phyloP scores from a whole-genome alignment of 2,888 invertebrate species.

The Eulithis prunata region DNA sequence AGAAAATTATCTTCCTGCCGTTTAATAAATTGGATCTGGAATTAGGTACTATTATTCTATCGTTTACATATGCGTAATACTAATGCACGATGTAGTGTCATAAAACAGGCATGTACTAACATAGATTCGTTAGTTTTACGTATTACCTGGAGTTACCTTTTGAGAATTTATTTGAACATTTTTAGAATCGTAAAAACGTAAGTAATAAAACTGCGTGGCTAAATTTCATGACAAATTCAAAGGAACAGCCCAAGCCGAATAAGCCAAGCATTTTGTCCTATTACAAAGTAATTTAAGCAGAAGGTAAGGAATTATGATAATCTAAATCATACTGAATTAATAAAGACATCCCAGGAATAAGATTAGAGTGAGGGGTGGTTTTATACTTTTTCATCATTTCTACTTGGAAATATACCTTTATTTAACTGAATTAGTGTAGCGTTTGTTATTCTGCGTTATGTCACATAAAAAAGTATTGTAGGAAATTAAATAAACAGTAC shows the following conservation, averaged over 20 bases:
- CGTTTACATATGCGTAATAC: no score
- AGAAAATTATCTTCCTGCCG: conserved; percentile 17
- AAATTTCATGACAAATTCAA: conserved; percentile 41
- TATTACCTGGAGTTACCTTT: background rate
- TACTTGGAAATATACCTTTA: background rate
- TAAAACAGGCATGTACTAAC: no score
- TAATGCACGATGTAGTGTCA: no score
- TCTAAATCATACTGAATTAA: conserved; percentile 55
- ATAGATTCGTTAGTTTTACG: background rate
- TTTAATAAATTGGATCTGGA: conserved; percentile 20
- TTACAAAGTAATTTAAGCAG: conserved; percentile 51
- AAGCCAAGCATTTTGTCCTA: conserved; percentile 49
- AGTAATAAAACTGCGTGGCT: conserved; percentile 26
- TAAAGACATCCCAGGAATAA: conserved; percentile 45
- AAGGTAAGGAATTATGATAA: conserved; percentile 55
- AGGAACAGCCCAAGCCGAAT: conserved; percentile 46
- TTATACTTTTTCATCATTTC: conserved; percentile 16
- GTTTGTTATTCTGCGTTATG: background rate
- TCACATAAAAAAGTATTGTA: no score
- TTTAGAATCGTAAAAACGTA: conserved; percentile 20
- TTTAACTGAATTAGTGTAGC: background rate
- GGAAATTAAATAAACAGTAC: no score
- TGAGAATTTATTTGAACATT: conserved; percentile 16
- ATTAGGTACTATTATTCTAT: background rate
- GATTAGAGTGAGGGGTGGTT: conserved; percentile 30